Evolutionary conservation across 2,797 vertebrate genomes (phyloP).

Genomic region (Limnodromus scolopaceus): DNA sequence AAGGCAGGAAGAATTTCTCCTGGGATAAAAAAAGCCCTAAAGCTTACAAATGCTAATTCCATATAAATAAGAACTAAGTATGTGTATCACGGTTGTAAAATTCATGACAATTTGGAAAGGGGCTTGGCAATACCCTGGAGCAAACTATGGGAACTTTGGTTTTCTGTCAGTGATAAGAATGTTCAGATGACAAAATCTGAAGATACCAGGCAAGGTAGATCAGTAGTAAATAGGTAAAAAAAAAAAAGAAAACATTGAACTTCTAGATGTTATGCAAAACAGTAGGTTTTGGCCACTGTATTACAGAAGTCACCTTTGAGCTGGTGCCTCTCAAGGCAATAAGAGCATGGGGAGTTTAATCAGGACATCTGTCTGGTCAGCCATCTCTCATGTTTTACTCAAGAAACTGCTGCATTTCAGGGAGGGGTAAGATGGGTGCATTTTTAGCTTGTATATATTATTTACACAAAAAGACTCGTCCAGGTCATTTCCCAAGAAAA

Average conservation of each 20-base stretch:
- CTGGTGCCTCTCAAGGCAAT: neutral
- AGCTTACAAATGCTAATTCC: neutral
- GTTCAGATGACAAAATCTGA: neutral
- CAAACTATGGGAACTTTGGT: neutral
- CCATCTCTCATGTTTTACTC: neutral
- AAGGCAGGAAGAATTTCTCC: neutral
- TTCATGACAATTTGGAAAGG: neutral
- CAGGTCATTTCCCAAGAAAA: neutral
- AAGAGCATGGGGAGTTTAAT: neutral
- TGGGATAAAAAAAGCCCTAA: neutral
- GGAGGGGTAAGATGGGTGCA: neutral
- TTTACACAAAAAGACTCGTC: neutral
- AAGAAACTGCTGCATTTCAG: neutral
- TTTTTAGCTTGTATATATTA: neutral
- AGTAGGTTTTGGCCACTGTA: neutral
- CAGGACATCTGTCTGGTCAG: neutral
- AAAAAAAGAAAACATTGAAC: neutral
- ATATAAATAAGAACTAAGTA: neutral
- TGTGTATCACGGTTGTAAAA: accelerated
- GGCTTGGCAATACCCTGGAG: neutral
- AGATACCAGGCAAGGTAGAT: neutral
- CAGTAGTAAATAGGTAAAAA: neutral
- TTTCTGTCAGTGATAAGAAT: neutral
- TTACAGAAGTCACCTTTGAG: neutral
- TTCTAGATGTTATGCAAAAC: neutral